Evolutionary conservation across 2,888 invertebrate genomes (phyloP), one percentile per base, ranked within the genome.

Genomic region (Pseudanteris insignis): DNA sequence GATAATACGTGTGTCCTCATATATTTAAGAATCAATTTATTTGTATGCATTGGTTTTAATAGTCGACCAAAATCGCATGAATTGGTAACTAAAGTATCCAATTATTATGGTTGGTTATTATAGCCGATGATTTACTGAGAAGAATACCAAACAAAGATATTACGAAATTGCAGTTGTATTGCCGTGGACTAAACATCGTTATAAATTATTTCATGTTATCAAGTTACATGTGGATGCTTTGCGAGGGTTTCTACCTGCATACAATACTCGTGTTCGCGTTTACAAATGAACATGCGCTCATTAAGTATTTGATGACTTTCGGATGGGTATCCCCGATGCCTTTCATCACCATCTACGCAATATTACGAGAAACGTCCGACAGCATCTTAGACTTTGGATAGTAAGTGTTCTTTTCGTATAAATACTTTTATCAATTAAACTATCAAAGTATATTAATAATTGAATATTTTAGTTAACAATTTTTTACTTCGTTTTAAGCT

Each of bases 151-250:
- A 34, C n/a, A 9, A 1, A 13, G 4, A 14, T 33, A n/a, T 33
- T n/a, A 25, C 11, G 10, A 21, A n/a, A 15, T 81, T 82, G 30
- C 86, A 94, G 86, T 80, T 85, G 8, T 88, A 89, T 84, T 96
- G 96, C 80, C 89, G 91, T 67, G 82, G 86, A 44, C 84, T 96
- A 36, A 91, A 94, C 82, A 88, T 92, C 18, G 79, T 90, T 36
- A 86, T 93, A 40, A 92, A 94, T 81, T 94, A 93, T 81, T 93
- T 92, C 74, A 85, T 96, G 67, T 85, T 95, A 58, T 92, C 92
- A 72, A 96, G 92, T 82, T 96, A 96, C 82, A 89, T 93, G 68
- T 96, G 96, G 96, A 96, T 96, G 95, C 85, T 96, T 73, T 94
- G 94, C 82, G 95, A 95, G 81, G 95, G 95, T 0, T 86, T 95